Evolutionary conservation across 2,888 invertebrate genomes (phyloP).

Genomic region (Ligdia adustata): DNA sequence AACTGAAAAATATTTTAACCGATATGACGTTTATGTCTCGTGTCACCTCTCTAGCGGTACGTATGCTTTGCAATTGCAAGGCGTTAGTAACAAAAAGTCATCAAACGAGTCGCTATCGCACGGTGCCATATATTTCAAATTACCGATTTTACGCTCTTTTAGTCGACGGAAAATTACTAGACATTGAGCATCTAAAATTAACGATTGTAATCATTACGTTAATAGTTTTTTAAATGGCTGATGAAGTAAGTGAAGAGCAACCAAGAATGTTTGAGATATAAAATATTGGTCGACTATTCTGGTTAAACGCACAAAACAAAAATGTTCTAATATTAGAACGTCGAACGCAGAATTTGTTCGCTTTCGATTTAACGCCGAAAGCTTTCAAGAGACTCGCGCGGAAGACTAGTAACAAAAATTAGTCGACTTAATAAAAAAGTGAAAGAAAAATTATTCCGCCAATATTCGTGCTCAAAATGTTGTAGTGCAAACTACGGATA

Average conservation of each 20-base stretch:
- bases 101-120: constrained; percentile 41
- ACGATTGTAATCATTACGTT: constrained; percentile 40
- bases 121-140: constrained; percentile 3
- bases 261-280: constrained; percentile 11
- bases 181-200: constrained; percentile 42
- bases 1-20: too few relatives aligned
- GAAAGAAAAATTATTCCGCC: background rate
- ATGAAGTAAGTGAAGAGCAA: constrained; percentile 9
- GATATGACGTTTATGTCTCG: too few relatives aligned
- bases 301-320: constrained; percentile 35
- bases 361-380: constrained; percentile 48
- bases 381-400: constrained; percentile 42
- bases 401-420: constrained; percentile 7
- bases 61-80: constrained; percentile 22
- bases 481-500: background rate
- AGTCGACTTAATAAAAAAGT: background rate
- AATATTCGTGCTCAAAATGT: background rate
- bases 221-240: constrained; percentile 32
- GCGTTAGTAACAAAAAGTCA: constrained; percentile 48
- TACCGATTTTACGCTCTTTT: background rate
- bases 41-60: constrained; percentile 29
- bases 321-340: constrained; percentile 47
- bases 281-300: constrained; percentile 27
- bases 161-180: constrained; percentile 49
- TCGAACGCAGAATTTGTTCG: constrained; percentile 49